Percentiles rank a stretch among this genome's conserved stretches.
Evolutionary conservation across 92 coral and sea anemone species (phyloP).

Genomic region (Porites rus): DNA sequence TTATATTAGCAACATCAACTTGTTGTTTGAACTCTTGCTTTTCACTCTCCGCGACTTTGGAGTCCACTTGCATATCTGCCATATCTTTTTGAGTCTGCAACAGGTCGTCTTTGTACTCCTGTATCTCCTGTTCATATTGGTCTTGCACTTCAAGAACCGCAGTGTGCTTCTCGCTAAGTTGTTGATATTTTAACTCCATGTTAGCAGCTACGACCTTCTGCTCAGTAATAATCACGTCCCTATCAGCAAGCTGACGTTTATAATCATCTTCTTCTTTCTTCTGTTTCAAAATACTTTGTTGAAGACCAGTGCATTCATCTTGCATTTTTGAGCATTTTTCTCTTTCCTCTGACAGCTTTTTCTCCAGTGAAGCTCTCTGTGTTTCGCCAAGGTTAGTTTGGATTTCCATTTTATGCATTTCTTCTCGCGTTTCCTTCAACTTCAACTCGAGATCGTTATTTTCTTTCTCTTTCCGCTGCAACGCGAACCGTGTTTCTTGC

Average conservation of each 20-base stretch:
- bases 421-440: conserved; percentile 49
- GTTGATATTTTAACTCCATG: conserved; percentile 69
- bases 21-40: conserved; percentile 68
- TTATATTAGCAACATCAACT: conserved; percentile 49
- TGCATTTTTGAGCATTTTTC: conserved; percentile 55
- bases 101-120: conserved; percentile 72
- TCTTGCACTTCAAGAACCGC: conserved; percentile 59
- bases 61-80: conserved; percentile 85
- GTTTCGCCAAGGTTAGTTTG: conserved; percentile 56
- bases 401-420: conserved; percentile 64
- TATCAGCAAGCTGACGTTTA: conserved; percentile 63
- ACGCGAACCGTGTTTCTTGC: conserved; percentile 28
- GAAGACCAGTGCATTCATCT: conserved; percentile 47
- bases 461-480: conserved; percentile 45
- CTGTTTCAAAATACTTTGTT: conserved; percentile 53
- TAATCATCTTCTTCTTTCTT: conserved; percentile 59
- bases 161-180: conserved; percentile 59
- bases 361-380: conserved; percentile 16
- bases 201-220: conserved; percentile 69
- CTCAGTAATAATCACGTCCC: conserved; percentile 74
- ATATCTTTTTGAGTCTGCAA: conserved; percentile 69
- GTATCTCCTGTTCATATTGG: conserved; percentile 65
- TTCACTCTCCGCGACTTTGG: conserved; percentile 70
- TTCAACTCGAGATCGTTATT: conserved; percentile 22
- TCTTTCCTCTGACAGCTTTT: conserved; percentile 77